Conservation (phyloP, 2,888 invertebrate genomes). For the Abscondita cerata region DNA sequence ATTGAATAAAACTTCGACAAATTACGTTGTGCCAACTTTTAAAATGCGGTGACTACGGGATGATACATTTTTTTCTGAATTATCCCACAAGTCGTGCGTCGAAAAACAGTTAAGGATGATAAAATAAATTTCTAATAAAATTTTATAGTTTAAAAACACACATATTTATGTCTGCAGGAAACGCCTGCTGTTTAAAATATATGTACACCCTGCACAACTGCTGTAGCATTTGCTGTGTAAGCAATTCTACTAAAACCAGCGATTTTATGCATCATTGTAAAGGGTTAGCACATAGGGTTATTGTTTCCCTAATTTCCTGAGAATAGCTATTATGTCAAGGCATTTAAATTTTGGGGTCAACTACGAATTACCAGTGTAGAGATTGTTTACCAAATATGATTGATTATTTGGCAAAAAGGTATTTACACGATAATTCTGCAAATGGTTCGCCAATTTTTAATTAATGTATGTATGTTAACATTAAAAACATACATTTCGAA, state of each 20-base stretch:
- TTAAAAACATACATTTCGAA: too few relatives aligned
- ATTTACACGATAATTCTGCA: not conserved
- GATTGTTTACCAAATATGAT: constrained; percentile 10
- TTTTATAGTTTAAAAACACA: constrained; percentile 30
- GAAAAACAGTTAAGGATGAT: constrained; percentile 24
- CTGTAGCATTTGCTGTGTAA: constrained; percentile 29
- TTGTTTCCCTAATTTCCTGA: constrained; percentile 27
- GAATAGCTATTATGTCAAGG: constrained; percentile 23
- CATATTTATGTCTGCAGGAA: constrained; percentile 34
- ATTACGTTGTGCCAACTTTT: not conserved
- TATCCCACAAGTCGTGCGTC: constrained; percentile 10
- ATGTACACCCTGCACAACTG: constrained; percentile 31
- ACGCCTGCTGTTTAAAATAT: constrained; percentile 34
- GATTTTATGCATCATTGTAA: constrained; percentile 32
- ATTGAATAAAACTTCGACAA: not conserved
- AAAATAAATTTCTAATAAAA: constrained; percentile 28
- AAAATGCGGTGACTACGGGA: not conserved
- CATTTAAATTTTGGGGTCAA: constrained; percentile 18
- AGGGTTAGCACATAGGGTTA: constrained; percentile 27
- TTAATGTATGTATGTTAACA: too few relatives aligned
- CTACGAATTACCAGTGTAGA: constrained; percentile 6
- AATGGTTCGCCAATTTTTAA: not conserved
- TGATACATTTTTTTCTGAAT: not conserved
- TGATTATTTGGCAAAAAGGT: constrained; percentile 7
- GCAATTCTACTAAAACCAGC: constrained; percentile 26